Percentiles rank a stretch among this genome's conserved stretches.
Conservation (phyloP, 30 jellyfish, hydroid and myxozoan genomes). For the Sanderia malayensis region DNA sequence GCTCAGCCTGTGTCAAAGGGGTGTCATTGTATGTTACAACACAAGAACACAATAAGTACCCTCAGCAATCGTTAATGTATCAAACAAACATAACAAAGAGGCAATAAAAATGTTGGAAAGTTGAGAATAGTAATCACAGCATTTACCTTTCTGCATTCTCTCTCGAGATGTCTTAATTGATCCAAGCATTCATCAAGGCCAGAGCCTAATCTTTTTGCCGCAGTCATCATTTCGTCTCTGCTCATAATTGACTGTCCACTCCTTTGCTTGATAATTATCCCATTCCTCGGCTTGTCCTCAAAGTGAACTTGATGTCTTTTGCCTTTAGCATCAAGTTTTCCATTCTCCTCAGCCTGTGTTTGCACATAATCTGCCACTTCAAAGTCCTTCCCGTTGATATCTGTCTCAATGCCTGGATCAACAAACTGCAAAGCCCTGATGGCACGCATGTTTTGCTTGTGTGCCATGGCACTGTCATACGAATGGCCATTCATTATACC, state of each 20-base stretch:
- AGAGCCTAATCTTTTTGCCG: slow-evolving; percentile 80
- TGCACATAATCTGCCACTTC: slow-evolving; percentile 22
- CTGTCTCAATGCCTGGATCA: slow-evolving; percentile 22
- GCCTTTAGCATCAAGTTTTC: slow-evolving; percentile 5
- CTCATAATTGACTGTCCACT: no score
- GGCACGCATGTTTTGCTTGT: slow-evolving; percentile 54
- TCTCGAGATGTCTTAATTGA: slow-evolving; percentile 86
- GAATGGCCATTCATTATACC: slow-evolving; percentile 21
- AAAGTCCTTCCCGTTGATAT: slow-evolving; percentile 15
- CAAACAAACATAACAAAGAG: no score
- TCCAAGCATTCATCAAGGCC: slow-evolving; percentile 91
- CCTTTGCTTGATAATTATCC: no score
- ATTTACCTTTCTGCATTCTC: slow-evolving; percentile 86
- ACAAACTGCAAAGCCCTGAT: slow-evolving; percentile 57
- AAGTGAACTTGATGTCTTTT: slow-evolving; percentile 59
- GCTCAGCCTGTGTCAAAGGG: slow-evolving; percentile 98
- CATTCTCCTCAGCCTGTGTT: slow-evolving; percentile 8
- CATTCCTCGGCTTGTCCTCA: slow-evolving; percentile 61
- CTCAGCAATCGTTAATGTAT: no score
- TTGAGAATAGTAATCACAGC: no score
- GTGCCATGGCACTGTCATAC: slow-evolving; percentile 19
- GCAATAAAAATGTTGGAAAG: background rate
- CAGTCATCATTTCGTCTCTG: slow-evolving; percentile 53
- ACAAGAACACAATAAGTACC: no score
- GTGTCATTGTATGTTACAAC: no score